These are phyloP conservation scores for Callochromis pleurospilus DNA, from an alignment of 2,113 vertebrate genomes.

Conservation along the genomic window DNA sequence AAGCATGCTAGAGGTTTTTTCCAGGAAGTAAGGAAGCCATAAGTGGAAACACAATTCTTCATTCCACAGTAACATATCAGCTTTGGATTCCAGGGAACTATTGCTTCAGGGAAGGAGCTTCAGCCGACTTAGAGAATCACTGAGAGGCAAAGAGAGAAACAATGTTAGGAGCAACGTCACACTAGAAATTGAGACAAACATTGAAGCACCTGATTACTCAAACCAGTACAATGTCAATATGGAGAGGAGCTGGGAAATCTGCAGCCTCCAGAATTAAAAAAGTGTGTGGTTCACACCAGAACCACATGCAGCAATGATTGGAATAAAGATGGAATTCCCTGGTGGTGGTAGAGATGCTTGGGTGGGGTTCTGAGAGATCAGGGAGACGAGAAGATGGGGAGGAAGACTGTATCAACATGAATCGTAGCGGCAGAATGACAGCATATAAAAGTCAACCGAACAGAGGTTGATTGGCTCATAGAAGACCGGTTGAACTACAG, in stretches of 20 bases:
- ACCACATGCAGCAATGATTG: background rate
- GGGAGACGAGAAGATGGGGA: rapidly evolving
- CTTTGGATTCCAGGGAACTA: background rate
- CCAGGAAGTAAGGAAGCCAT: background rate
- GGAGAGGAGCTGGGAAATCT: background rate
- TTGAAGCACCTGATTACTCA: background rate
- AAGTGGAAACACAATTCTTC: background rate
- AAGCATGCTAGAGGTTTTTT: background rate
- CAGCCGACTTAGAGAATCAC: background rate
- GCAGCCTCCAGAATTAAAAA: background rate
- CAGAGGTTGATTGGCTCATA: background rate
- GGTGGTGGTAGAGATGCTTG: background rate
- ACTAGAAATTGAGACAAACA: background rate
- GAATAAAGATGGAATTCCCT: background rate
- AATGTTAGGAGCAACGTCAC: background rate
- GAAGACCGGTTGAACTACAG: background rate
- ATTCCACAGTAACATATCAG: background rate
- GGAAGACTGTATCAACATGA: background rate
- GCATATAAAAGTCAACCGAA: background rate
- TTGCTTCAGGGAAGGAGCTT: background rate
- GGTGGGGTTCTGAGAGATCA: background rate
- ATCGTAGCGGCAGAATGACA: background rate
- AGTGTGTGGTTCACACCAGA: background rate
- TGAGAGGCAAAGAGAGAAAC: background rate
- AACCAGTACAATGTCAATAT: background rate